Conservation (phyloP, 2,113 vertebrate genomes). For the Calcarius ornatus region DNA sequence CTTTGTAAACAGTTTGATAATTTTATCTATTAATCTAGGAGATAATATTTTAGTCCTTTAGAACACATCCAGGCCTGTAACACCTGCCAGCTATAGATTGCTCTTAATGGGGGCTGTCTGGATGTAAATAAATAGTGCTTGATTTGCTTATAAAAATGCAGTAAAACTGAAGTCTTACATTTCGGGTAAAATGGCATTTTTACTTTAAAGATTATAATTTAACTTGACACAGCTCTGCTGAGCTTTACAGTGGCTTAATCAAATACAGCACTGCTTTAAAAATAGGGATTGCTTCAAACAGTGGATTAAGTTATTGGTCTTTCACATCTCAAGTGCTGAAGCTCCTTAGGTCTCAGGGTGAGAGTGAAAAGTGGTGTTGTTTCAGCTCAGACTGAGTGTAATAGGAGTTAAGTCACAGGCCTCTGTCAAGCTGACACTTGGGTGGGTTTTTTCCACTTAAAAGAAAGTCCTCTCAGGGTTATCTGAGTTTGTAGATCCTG, state of each 20-base stretch:
- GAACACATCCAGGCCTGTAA: background rate
- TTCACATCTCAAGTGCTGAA: conserved; percentile 46
- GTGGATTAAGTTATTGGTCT: conserved; percentile 63
- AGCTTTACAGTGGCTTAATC: conserved; percentile 56
- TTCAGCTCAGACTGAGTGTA: background rate
- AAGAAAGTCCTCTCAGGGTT: background rate
- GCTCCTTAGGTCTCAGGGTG: conserved; percentile 16
- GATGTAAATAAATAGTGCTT: conserved; percentile 23
- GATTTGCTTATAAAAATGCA: conserved; percentile 22
- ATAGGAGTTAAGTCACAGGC: background rate
- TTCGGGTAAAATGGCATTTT: conserved; percentile 16
- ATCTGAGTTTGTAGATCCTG: background rate
- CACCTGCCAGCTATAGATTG: background rate
- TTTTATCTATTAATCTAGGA: background rate
- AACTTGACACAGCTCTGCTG: conserved; percentile 36
- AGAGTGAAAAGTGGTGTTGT: conserved; percentile 6
- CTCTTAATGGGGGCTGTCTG: background rate
- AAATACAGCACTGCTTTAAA: conserved; percentile 50
- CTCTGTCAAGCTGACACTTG: background rate
- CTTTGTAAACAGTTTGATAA: background rate
- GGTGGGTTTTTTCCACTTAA: background rate
- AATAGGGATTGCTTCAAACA: conserved; percentile 38
- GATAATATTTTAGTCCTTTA: background rate
- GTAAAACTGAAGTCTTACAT: background rate
- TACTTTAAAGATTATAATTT: conserved; percentile 44